Conservation (phyloP, 2,797 vertebrate genomes). For the Lagodon rhomboides region DNA sequence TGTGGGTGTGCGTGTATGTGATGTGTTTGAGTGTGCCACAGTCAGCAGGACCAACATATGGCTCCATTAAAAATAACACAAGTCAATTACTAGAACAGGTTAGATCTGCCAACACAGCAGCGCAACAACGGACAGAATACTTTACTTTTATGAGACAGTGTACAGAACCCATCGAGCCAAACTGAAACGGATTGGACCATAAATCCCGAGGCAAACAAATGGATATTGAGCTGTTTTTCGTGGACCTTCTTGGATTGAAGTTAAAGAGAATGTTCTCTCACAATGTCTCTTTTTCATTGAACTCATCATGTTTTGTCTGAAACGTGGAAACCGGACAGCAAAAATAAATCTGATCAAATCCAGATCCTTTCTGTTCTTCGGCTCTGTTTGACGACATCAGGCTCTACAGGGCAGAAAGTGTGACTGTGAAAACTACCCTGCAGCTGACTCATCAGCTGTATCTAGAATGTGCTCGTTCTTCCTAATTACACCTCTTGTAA, state of each 20-base stretch:
- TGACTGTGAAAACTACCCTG: too few relatives aligned
- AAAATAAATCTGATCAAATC: background rate
- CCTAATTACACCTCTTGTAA: background rate
- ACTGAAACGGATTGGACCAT: constrained; percentile 25
- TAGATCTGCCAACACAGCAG: constrained; percentile 69
- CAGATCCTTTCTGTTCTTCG: background rate
- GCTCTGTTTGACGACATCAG: too few relatives aligned
- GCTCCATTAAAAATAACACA: constrained; percentile 78
- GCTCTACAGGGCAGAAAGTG: too few relatives aligned
- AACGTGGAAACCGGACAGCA: background rate
- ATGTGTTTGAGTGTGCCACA: constrained; percentile 51
- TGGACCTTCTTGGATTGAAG: background rate
- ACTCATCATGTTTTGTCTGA: background rate
- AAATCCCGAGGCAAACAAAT: constrained; percentile 25
- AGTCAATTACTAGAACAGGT: constrained; percentile 74
- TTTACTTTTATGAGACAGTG: constrained; percentile 59
- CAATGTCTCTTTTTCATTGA: background rate
- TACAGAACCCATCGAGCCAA: constrained; percentile 6
- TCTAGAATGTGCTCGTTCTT: background rate
- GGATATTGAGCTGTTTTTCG: background rate
- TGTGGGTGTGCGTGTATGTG: constrained; percentile 45
- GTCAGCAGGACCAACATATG: constrained; percentile 78
- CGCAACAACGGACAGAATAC: constrained; percentile 31
- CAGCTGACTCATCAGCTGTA: too few relatives aligned
- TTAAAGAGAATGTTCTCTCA: background rate